Base-by-base conservation (phyloP, 2,797 vertebrate species). In the Eidolon dupreanum region DNA sequence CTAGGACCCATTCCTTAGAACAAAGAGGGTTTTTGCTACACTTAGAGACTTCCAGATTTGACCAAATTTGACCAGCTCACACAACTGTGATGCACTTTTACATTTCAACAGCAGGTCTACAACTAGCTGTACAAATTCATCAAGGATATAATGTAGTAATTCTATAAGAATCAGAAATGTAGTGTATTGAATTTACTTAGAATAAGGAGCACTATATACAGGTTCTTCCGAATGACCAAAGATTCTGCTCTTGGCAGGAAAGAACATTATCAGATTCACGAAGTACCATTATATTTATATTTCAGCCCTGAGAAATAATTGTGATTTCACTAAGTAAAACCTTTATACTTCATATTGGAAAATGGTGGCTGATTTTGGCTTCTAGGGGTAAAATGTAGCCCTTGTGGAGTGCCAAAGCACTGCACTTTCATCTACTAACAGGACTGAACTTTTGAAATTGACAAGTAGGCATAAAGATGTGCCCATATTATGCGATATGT, bases 311-410 rank as follows among this genome's bases (percentile, higher is more conserved):
- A 75, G 95, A 79, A 71, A 36, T 88, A 81, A 77, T 6, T 79
- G 73, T 74, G 66, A 74, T 55, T 95, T 92, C 49, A 61, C 63
- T 90, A 93, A 97, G 83, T 93, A 59, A 95, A 92, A 71, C 36
- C 41, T 92, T 83, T 49, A 51, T 46, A 33, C 6, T 78, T 86
- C 41, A 38, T 4, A 92, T 86, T 77, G 49, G 46, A 88, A 83
- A 94, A 68, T 84, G 20, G 51, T 93, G 78, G 55, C 73, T 92
- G 57, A 71, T 83, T 61, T 71, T 83, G 22, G 19, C 59, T 81
- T 70, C 77, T 79, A 41, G 31, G 15, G 59, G 74, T 94, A 77
- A 96, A 92, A 88, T 31, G 8, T 43, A 55, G 11, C 53, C 57
- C 59, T 51, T 81, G 36, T 79, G 8, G 84, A 79, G 31, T 63